Conservation (phyloP, 2,113 vertebrate species). For the Misgurnus anguillicaudatus region DNA sequence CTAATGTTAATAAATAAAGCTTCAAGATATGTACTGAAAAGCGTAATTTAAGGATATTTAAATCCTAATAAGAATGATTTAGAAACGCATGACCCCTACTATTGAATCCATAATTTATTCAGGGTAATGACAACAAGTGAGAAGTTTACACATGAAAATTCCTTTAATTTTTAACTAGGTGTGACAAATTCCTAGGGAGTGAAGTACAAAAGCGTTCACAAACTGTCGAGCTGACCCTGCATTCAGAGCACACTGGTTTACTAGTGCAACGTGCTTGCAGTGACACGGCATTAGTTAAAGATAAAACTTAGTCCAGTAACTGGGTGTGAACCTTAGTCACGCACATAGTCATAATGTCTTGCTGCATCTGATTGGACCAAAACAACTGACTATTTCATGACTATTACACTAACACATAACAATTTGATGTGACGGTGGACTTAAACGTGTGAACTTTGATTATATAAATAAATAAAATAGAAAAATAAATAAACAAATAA, state of each 20-base stretch:
- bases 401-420: not conserved
- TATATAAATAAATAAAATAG: too few relatives aligned
- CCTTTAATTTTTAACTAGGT: constrained; percentile 45
- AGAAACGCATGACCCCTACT: too few relatives aligned
- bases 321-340: constrained; percentile 27
- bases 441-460: not conserved
- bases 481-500: too few relatives aligned
- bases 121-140: not conserved
- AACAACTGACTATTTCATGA: not conserved
- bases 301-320: constrained; percentile 19
- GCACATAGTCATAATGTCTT: not conserved
- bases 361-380: not conserved
- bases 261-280: constrained; percentile 1
- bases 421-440: not conserved
- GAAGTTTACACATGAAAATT: constrained; percentile 5
- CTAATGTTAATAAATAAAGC: too few relatives aligned
- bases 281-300: constrained; percentile 20
- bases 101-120: too few relatives aligned
- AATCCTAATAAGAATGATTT: too few relatives aligned
- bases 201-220: not conserved
- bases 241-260: not conserved
- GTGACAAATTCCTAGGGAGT: not conserved
- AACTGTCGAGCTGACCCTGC: not conserved
- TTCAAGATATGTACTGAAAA: too few relatives aligned
- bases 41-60: too few relatives aligned